Evolutionary conservation across 92 coral and sea anemone species (phyloP).

Genomic region (Porites divaricata): DNA sequence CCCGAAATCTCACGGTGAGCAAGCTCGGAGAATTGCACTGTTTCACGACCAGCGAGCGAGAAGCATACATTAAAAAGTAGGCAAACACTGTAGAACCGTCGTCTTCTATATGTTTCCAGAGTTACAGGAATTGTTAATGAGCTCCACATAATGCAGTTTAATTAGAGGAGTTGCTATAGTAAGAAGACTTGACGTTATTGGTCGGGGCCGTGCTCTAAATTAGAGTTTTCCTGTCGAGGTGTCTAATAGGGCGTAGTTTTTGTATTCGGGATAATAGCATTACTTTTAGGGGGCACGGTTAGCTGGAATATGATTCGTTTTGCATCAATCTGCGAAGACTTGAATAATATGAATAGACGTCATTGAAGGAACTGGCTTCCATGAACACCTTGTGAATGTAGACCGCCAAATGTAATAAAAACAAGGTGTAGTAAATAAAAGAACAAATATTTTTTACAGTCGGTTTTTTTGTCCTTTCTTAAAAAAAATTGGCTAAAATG

Average conservation of each 20-base stretch:
- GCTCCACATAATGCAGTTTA: slow-evolving; percentile 67
- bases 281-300: slow-evolving; percentile 8
- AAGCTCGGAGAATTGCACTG: slow-evolving; percentile 2
- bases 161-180: slow-evolving; percentile 67
- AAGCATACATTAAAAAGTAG: slow-evolving; percentile 53
- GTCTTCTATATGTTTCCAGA: slow-evolving; percentile 67
- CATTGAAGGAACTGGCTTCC: not conserved
- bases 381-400: not conserved
- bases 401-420: not conserved
- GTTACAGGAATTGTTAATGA: slow-evolving; percentile 79
- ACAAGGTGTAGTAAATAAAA: not conserved
- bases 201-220: slow-evolving; percentile 28
- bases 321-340: slow-evolving; percentile 13
- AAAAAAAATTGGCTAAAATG: not conserved
- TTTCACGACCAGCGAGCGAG: slow-evolving; percentile 9
- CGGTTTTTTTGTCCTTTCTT: not conserved
- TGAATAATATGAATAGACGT: not conserved
- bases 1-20: not conserved
- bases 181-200: slow-evolving; percentile 48
- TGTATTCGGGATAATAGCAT: slow-evolving; percentile 7
- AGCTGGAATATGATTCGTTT: slow-evolving; percentile 8
- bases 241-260: slow-evolving; percentile 35
- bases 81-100: slow-evolving; percentile 49
- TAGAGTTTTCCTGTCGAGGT: slow-evolving; percentile 47
- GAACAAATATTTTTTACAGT: not conserved